Evolutionary conservation across 2,888 invertebrate genomes (phyloP).

Genomic region (Athalia rosae): DNA sequence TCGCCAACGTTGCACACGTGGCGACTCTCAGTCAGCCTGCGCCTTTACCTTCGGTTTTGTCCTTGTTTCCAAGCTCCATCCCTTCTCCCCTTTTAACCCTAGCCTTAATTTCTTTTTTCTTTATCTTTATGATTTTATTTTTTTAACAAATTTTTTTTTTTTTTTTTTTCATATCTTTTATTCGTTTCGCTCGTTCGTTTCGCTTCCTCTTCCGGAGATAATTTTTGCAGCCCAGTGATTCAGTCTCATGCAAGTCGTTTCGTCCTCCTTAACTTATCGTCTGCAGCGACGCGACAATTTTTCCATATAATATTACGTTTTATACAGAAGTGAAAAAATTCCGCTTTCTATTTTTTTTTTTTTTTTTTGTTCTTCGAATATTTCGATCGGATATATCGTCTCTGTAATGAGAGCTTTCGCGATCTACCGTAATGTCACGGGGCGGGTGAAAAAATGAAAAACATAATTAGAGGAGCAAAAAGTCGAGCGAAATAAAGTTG

Average conservation of each 20-base stretch:
- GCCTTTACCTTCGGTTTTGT: background rate
- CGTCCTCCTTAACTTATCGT: background rate
- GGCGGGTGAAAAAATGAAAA: no score
- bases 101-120: no score
- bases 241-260: no score
- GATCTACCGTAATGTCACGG: no score
- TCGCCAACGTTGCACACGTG: slow-evolving; percentile 6
- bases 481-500: no score
- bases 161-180: no score
- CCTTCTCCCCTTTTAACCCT: background rate
- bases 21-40: background rate
- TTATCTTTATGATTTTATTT: no score
- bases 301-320: background rate
- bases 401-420: no score
- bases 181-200: background rate
- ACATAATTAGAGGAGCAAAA: no score
- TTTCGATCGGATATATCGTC: no score
- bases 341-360: background rate
- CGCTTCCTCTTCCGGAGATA: slow-evolving; percentile 25
- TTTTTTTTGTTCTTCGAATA: background rate
- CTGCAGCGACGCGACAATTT: background rate
- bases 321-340: background rate
- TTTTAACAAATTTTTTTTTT: no score
- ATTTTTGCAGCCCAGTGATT: slow-evolving; percentile 34
- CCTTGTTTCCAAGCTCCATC: background rate